phyloP scores from a whole-genome alignment of 2,888 invertebrate species.

The Tipula unca region DNA sequence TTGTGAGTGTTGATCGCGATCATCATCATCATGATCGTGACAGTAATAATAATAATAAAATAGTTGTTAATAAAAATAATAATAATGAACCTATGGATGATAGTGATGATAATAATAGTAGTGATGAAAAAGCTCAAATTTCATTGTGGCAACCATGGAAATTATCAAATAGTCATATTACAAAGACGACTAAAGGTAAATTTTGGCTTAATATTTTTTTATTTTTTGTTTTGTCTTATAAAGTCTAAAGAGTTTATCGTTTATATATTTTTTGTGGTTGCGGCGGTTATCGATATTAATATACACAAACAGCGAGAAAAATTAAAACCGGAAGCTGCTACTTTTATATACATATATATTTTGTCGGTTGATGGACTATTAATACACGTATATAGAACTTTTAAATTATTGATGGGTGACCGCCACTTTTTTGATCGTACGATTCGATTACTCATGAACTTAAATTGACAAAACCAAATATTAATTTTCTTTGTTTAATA shows the following conservation, averaged over 20 bases:
- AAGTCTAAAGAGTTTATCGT: not conserved
- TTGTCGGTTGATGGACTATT: not conserved
- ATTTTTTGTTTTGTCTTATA: not conserved
- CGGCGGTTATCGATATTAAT: not conserved
- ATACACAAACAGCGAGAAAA: not conserved
- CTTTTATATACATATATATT: not conserved
- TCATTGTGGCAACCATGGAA: constrained; percentile 2
- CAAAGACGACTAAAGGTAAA: not conserved
- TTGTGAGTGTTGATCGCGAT: not conserved
- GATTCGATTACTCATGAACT: not conserved
- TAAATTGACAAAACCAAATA: not conserved
- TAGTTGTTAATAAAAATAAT: not conserved
- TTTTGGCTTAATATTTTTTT: not conserved
- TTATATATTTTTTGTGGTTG: not conserved
- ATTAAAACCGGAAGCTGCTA: not conserved
- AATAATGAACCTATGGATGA: not conserved
- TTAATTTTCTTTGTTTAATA: not conserved
- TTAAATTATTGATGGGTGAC: not conserved
- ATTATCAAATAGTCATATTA: not conserved
- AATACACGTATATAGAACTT: not conserved
- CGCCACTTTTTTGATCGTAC: not conserved
- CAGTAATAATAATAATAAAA: not conserved
- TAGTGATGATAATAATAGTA: not conserved
- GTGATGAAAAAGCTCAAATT: not conserved
- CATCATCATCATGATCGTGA: not conserved